Percentiles rank a stretch among this genome's conserved stretches.
Evolutionary conservation across 1,140 invertebrate genomes (phyloP).

Genomic region (Heterodera schachtii): DNA sequence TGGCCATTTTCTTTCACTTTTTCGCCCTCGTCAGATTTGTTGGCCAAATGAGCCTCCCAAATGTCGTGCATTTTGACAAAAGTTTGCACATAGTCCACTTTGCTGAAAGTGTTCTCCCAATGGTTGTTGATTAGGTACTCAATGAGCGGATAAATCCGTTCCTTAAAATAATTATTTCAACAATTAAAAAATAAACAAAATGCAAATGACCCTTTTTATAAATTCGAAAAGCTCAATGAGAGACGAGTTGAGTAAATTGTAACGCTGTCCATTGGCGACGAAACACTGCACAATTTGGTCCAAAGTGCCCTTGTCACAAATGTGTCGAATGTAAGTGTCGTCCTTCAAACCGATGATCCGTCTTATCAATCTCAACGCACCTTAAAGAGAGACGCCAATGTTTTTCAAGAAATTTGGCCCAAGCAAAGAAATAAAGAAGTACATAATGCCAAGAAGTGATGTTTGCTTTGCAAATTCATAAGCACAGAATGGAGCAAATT

Average conservation of each 20-base stretch:
- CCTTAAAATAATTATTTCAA: slow-evolving; percentile 50
- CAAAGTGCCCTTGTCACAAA: slow-evolving; percentile 91
- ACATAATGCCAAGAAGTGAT: slow-evolving; percentile 95
- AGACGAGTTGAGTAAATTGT: slow-evolving; percentile 97
- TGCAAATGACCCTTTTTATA: slow-evolving; percentile 70
- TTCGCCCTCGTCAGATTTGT: not conserved
- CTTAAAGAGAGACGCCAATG: slow-evolving; percentile 66
- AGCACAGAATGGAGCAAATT: slow-evolving; percentile 90
- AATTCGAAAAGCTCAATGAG: slow-evolving; percentile 99
- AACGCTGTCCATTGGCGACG: slow-evolving; percentile 90
- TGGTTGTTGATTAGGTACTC: slow-evolving; percentile 56
- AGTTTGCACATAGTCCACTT: slow-evolving; percentile 58
- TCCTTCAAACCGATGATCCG: slow-evolving; percentile 96
- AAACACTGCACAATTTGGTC: slow-evolving; percentile 94
- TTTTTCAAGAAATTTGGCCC: not conserved
- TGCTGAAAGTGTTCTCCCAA: slow-evolving; percentile 38
- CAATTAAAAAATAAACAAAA: not conserved
- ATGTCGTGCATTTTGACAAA: slow-evolving; percentile 51
- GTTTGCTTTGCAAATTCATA: slow-evolving; percentile 93
- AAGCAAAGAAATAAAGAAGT: slow-evolving; percentile 50
- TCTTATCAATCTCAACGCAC: slow-evolving; percentile 89
- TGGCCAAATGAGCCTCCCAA: slow-evolving; percentile 20
- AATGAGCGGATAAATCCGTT: slow-evolving; percentile 55
- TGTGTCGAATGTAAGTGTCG: slow-evolving; percentile 95
- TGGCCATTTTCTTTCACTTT: slow-evolving; percentile 17